Base-by-base conservation (phyloP, 2,888 invertebrate species). In the Clepsis dumicolana region DNA sequence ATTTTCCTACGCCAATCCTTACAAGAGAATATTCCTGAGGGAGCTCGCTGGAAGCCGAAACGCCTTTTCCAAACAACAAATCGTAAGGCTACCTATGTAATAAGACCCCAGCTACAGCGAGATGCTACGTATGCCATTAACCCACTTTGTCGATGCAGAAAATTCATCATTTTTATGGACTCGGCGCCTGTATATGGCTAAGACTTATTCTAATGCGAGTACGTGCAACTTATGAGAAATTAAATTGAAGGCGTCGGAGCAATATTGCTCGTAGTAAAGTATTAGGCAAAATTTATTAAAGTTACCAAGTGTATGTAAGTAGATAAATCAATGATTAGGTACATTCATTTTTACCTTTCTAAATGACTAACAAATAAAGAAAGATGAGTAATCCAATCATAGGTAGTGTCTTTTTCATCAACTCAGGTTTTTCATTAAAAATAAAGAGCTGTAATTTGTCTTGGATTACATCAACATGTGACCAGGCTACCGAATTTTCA, bases 241-340 rank as follows among this genome's bases (percentile, higher is more conserved):
- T 35, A 54, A 35, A 61, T 35, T 61, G n/a, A 24, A 66, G 61
- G 16, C 21, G 32, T 27, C 35, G 54, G 32, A 4, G 21, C 35
- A 25, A 66, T 44, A 54, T 66, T 66, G 66, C 61, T 66, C 16
- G 29, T 44, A 18, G 48, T 48, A 54, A 61, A 18, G 35, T 54
- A 48, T 25, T 18, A 66, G 66, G 66, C 54, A 54, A 57, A 27
- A 41, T 32, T 29, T 32, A 44, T 60, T 32, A 12, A 10, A 21
- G 48, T 21, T 27, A 5, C 24, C 29, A 44, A 54, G 21, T n/a
- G n/a, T n/a, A n/a, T n/a, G n/a, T n/a, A n/a, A n/a, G n/a, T n/a
- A n/a, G n/a, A n/a, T n/a, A n/a, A n/a, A n/a, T 64, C 10, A 29
- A 44, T 41, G 41, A 7, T 38, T 12, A 12, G 35, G 35, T 14